These are phyloP conservation scores for Pipistrellus pygmaeus DNA, from an alignment of 2,797 vertebrate genomes.

Conservation along the genomic window DNA sequence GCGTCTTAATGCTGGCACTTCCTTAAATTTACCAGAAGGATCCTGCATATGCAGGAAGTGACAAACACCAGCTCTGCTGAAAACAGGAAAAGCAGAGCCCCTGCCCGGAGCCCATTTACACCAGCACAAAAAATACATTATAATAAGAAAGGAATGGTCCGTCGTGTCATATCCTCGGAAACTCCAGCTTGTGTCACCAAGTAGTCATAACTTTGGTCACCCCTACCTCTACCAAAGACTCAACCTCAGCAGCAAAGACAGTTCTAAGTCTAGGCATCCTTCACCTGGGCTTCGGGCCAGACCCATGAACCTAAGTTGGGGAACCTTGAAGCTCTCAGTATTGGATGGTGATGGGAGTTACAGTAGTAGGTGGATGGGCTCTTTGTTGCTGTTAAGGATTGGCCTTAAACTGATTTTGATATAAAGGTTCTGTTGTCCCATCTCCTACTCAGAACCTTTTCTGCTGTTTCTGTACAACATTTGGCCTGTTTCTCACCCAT, in stretches of 20 bases:
- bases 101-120: not conserved
- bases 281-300: not conserved
- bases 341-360: not conserved
- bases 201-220: not conserved
- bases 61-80: not conserved
- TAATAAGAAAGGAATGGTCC: not conserved
- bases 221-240: not conserved
- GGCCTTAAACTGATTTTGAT: not conserved
- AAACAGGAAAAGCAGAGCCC: not conserved
- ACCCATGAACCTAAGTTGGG: not conserved
- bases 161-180: not conserved
- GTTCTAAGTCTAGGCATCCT: not conserved
- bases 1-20: conserved; percentile 21
- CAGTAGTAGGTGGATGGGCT: not conserved
- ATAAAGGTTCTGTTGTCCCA: not conserved
- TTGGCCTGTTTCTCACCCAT: not conserved
- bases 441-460: not conserved
- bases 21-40: conserved; percentile 51
- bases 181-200: not conserved
- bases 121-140: not conserved
- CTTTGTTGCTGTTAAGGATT: not conserved
- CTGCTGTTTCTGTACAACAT: not conserved
- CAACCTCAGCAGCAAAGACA: not conserved
- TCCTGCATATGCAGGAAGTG: not conserved
- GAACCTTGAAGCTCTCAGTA: not conserved